These are phyloP conservation scores for Cantharis rufa DNA, from an alignment of 2,888 invertebrate genomes.

Conservation along the genomic window DNA sequence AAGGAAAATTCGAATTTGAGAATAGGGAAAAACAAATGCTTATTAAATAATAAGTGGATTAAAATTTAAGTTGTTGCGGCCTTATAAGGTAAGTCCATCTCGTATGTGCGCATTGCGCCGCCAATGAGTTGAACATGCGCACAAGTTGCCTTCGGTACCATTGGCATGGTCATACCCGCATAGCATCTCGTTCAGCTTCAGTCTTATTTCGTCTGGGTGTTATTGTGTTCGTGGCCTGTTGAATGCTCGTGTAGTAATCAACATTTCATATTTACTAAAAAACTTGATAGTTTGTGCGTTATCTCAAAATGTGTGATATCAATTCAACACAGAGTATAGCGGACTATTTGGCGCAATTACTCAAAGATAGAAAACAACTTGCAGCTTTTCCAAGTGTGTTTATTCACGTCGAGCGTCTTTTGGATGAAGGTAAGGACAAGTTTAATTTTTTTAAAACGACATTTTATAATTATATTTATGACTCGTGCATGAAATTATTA, in stretches of 20 bases:
- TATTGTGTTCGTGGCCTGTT: constrained; percentile 25
- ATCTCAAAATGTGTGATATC: constrained; percentile 52
- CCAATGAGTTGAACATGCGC: constrained; percentile 23
- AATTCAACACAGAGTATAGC: constrained; percentile 92
- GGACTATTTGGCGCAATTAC: constrained; percentile 99
- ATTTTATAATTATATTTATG: not conserved
- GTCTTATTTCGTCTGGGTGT: constrained; percentile 21
- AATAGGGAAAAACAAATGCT: not conserved
- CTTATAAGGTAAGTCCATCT: constrained; percentile 29
- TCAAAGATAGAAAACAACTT: constrained; percentile 99
- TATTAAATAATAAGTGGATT: constrained; percentile 18
- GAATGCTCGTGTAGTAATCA: constrained; percentile 23
- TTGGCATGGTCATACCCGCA: constrained; percentile 23
- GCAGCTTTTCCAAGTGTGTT: constrained; percentile 99
- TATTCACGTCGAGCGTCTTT: constrained; percentile 96
- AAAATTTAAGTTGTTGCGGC: constrained; percentile 21
- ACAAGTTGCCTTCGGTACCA: not conserved
- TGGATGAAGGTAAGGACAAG: constrained; percentile 91
- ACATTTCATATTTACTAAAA: constrained; percentile 6
- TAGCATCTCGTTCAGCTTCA: constrained; percentile 15
- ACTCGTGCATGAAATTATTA: not conserved
- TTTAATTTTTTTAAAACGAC: constrained; percentile 5
- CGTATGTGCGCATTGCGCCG: constrained; percentile 21
- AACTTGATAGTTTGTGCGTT: constrained; percentile 11
- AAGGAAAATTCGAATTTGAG: not conserved